Base-by-base conservation (phyloP, 2,797 vertebrate genomes). In the Typhlichthys subterraneus region DNA sequence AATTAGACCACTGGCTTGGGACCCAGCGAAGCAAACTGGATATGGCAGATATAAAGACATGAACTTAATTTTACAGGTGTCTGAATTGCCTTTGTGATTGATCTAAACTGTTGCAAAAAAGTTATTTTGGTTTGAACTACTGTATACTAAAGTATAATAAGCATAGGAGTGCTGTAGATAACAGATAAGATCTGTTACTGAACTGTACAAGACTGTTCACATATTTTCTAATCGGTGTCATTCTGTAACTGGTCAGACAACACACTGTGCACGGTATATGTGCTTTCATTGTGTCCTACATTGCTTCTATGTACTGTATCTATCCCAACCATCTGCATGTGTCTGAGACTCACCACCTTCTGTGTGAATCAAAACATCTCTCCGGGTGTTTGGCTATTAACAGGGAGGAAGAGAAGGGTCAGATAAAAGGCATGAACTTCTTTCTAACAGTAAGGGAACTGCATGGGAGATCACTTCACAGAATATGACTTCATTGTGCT, bases 1-100 rank as follows among this genome's bases (percentile, higher is more conserved):
- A 90, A 94, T 93, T 90, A 85, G 86, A 72, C 77, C 13, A 61
- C 77, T 78, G 80, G 83, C 87, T 84, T 55, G 3, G 77, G 72
- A 71, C 82, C 73, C 69, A 85, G 68, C 63, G 85, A 0, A 38
- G 12, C 12, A 33, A n/a, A 11, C 4, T 9, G 31, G 2, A 55
- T n/a, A n/a, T 3, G 9, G 5, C 11, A 10, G 0, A 38, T 13
- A 33, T 31, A 23, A 12, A 33, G 53, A 38, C 33, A 38, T 38
- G 5, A 5, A 38, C 8, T 38, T 2, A 1, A 38, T 38, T 38
- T 38, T 38, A 38, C 5, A 38, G 33, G 33, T 38, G 33, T 38
- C 5, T 38, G 33, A 38, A 38, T 38, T 6, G 8, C 33, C 33
- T 38, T 38, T 6, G 33, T 38, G 33, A 9, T 38, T 38, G 6